Evolutionary conservation across 2,113 vertebrate genomes (phyloP), one percentile per base, ranked within the genome.

Genomic region (Sinocyclocheilus anshuiensis): DNA sequence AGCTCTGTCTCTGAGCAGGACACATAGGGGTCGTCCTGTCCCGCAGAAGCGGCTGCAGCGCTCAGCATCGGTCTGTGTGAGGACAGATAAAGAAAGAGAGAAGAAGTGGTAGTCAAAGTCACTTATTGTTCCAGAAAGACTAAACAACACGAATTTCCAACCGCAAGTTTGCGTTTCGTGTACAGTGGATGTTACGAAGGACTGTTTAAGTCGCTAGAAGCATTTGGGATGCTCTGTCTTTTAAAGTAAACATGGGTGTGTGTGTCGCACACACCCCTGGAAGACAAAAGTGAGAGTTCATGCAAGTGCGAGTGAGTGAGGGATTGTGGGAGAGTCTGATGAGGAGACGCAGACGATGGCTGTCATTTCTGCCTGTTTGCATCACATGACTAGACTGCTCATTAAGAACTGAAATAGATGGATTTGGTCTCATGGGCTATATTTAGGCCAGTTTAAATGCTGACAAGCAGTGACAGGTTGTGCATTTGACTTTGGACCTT

Each of bases 391-490:
- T 84, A 85, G 57, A 61, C 80, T 39, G 69, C 87, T 84, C 83
- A 88, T 89, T 88, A 89, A 83, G 86, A 89, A 72, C 75, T 86
- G 82, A 90, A 89, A 90, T 88, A 90, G 84, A 90, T 84, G 75
- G 85, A 84, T 84, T 87, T 84, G 39, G 81, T 67, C 85, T 79
- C 20, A 2, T 16, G 33, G 74, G 59, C 86, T 92, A 91, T 90
- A 89, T 89, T 90, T 89, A 90, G 84, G 82, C 24, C 69, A 59
- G 77, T 84, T 87, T 84, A 83, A 88, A 88, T 82, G 48, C 86
- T 87, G 84, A 86, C 79, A 36, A 84, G 65, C 74, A 57, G 65
- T 85, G 39, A 69, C 81, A 57, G 15, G 71, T 26, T 80, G n/a
- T 80, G 57, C 33, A 8, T 71, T n/a, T 77, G 50, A 81, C 76